Evolutionary conservation across 2,888 invertebrate genomes (phyloP), one percentile per base, ranked within the genome.

Genomic region (Hypena proboscidalis): DNA sequence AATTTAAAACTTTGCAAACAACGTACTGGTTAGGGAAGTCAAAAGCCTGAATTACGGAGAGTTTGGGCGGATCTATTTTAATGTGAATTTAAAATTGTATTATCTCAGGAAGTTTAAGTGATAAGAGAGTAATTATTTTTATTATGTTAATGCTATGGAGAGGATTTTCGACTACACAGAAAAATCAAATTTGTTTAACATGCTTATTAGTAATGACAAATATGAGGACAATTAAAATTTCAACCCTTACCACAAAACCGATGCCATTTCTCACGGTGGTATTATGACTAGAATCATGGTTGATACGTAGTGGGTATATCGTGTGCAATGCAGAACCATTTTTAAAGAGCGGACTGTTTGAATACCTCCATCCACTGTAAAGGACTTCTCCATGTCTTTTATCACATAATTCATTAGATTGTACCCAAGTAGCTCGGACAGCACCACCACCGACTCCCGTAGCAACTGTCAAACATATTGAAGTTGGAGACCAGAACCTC

Each of bases 291-390:
- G 68, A 36, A 14, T 67, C 70, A 56, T 77, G 74, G 4, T 75
- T 60, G 1, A 89, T 66, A 1, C 84, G 86, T 40, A 88, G 49
- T 0, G 90, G 90, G 36, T 78, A 77, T 4, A 67, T 70, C 29
- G 72, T 48, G 14, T 36, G 11, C 7, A 63, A 23, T 53, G 59
- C 67, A 3, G 64, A 59, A 0, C 64, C 45, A 4, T 65, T 67
- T 23, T n/a, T n/a, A n/a, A 82, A 53, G 14, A 64, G 33, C 0
- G 77, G 78, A 47, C 77, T 70, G 43, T 88, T 91, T 0, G 85
- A 76, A 45, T 88, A 89, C 37, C 80, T 73, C 88, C 91, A 91
- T 0, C 90, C 91, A 15, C 72, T 77, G 21, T 83, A 82, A 8
- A 91, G 46, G 1, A 91, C 58, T 0, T 79, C 73, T 0, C 81